These are phyloP conservation scores for Macrosiphum euphorbiae DNA, from an alignment of 2,888 invertebrate genomes.

Conservation along the genomic window DNA sequence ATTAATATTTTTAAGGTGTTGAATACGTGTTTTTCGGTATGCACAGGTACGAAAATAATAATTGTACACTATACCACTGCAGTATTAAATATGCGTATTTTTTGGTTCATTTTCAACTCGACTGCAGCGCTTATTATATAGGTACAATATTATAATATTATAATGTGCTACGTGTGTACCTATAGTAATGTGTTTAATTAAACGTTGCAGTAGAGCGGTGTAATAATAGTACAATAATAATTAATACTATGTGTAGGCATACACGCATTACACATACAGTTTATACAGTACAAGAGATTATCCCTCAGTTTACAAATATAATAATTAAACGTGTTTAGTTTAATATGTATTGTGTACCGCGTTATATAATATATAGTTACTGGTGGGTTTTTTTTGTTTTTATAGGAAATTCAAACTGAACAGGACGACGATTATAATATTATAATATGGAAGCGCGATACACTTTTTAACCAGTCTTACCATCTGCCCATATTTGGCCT, in stretches of 20 bases:
- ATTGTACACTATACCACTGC: not conserved
- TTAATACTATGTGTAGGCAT: not conserved
- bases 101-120: not conserved
- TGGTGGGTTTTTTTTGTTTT: not conserved
- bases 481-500: constrained; percentile 25
- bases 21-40: not conserved
- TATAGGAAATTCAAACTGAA: not conserved
- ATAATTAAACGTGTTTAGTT: not conserved
- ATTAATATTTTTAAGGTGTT: not conserved
- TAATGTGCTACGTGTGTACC: not conserved
- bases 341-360: not conserved
- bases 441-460: not conserved
- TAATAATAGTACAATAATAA: not conserved
- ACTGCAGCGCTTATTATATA: not conserved
- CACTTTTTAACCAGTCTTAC: constrained; percentile 18
- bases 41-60: not conserved
- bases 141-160: not conserved
- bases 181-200: not conserved
- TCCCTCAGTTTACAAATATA: not conserved
- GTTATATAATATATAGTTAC: not conserved
- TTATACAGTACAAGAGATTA: not conserved
- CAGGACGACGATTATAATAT: not conserved
- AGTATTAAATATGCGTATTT: not conserved
- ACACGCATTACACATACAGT: not conserved
- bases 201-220: not conserved